phyloP scores from a whole-genome alignment of 1,140 invertebrate genomes.

The Eulimnadia texana region DNA sequence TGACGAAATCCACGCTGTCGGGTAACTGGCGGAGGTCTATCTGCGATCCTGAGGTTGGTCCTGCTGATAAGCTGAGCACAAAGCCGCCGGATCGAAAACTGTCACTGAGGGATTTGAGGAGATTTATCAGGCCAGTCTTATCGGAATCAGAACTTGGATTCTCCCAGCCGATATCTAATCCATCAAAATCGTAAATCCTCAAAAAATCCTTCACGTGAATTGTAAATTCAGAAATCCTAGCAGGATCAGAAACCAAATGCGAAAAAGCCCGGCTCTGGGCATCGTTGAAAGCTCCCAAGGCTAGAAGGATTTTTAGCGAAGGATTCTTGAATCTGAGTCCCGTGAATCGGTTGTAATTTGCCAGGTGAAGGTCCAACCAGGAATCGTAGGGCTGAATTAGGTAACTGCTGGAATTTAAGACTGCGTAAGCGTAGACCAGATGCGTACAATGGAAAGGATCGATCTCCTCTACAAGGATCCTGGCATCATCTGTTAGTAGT shows the following conservation, averaged over 20 bases:
- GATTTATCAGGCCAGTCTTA: slow-evolving; percentile 24
- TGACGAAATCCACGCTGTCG: slow-evolving; percentile 14
- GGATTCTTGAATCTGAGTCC: slow-evolving; percentile 41
- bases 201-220: slow-evolving; percentile 26
- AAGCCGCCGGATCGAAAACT: slow-evolving; percentile 21
- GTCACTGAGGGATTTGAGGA: slow-evolving; percentile 20
- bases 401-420: slow-evolving; percentile 21
- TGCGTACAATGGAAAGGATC: slow-evolving; percentile 34
- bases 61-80: slow-evolving; percentile 23
- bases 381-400: slow-evolving; percentile 19
- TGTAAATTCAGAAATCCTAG: slow-evolving; percentile 24
- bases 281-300: slow-evolving; percentile 61
- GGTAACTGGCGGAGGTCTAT: slow-evolving; percentile 22
- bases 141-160: slow-evolving; percentile 25
- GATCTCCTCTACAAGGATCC: slow-evolving; percentile 24
- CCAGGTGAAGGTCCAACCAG: slow-evolving; percentile 9
- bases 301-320: slow-evolving; percentile 45
- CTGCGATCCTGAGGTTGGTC: slow-evolving; percentile 20
- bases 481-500: slow-evolving; percentile 8
- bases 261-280: slow-evolving; percentile 42
- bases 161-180: slow-evolving; percentile 32
- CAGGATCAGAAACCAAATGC: slow-evolving; percentile 23
- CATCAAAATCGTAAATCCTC: slow-evolving; percentile 28
- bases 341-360: slow-evolving; percentile 30
- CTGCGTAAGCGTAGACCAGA: slow-evolving; percentile 34